These are phyloP conservation scores for Willowsia nigromaculata DNA, from an alignment of 2,888 invertebrate genomes.

Conservation along the genomic window DNA sequence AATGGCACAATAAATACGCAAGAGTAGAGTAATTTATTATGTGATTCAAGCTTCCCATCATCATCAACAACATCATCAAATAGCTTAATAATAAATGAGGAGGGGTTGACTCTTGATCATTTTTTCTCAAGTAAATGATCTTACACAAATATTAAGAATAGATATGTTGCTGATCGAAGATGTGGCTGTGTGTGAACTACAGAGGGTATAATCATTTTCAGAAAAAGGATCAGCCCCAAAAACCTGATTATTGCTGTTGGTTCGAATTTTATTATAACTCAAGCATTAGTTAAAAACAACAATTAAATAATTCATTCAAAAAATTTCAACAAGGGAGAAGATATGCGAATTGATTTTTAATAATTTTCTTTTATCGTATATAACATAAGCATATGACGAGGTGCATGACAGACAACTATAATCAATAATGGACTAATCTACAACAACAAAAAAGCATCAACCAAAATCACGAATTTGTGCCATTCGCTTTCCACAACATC, in stretches of 20 bases:
- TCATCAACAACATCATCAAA: neutral
- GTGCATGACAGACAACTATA: neutral
- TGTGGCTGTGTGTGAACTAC: neutral
- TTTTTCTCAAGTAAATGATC: neutral
- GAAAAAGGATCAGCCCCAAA: slow-evolving; percentile 45
- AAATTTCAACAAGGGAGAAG: neutral
- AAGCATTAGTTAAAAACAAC: slow-evolving; percentile 32
- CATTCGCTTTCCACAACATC: slow-evolving; percentile 18
- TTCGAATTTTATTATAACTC: neutral
- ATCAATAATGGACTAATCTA: too few species aligned
- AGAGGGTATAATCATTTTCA: neutral
- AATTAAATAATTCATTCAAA: slow-evolving; percentile 45
- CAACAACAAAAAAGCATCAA: slow-evolving; percentile 30
- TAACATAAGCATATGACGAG: neutral
- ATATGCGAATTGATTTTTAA: neutral
- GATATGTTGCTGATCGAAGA: neutral
- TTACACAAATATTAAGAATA: slow-evolving; percentile 12
- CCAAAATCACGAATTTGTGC: slow-evolving; percentile 55
- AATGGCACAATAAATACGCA: slow-evolving; percentile 19
- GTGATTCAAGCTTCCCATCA: neutral
- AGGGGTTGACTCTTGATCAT: slow-evolving; percentile 27
- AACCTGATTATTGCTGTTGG: slow-evolving; percentile 47
- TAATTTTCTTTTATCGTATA: neutral
- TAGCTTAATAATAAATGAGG: slow-evolving; percentile 9
- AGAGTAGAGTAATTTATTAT: neutral